These are phyloP conservation scores for Penaeus japonicus DNA, from an alignment of 1,140 invertebrate species.

Conservation along the genomic window DNA sequence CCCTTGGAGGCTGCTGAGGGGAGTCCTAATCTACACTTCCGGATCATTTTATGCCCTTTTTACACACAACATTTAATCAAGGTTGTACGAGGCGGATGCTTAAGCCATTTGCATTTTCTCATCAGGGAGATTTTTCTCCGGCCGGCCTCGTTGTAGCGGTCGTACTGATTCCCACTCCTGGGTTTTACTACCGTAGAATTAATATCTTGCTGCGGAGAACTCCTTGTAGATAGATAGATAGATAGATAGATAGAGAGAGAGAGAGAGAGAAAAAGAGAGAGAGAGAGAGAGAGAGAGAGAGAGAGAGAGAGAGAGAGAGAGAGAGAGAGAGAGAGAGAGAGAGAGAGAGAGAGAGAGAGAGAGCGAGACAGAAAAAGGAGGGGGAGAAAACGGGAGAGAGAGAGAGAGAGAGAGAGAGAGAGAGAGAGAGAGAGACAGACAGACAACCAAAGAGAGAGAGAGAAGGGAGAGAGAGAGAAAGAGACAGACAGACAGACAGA, in stretches of 20 bases:
- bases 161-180: neutral
- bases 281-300: neutral
- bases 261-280: neutral
- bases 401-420: neutral
- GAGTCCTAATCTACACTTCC: neutral
- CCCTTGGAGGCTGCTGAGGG: neutral
- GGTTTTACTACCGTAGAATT: conserved; percentile 16
- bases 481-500: too few relatives aligned
- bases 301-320: neutral
- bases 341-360: neutral
- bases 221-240: neutral
- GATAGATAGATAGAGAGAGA: too few relatives aligned
- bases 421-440: too few relatives aligned
- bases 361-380: neutral
- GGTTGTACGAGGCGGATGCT: neutral
- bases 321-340: conserved; percentile 1
- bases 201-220: neutral
- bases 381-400: neutral
- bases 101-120: conserved; percentile 14
- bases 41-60: conserved; percentile 8
- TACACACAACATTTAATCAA: conserved; percentile 14
- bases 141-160: neutral
- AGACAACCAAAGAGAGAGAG: neutral
- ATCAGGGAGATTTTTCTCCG: neutral
- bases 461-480: too few relatives aligned